Conservation (phyloP, 2,888 invertebrate species). For the Eupithecia dodoneata region DNA sequence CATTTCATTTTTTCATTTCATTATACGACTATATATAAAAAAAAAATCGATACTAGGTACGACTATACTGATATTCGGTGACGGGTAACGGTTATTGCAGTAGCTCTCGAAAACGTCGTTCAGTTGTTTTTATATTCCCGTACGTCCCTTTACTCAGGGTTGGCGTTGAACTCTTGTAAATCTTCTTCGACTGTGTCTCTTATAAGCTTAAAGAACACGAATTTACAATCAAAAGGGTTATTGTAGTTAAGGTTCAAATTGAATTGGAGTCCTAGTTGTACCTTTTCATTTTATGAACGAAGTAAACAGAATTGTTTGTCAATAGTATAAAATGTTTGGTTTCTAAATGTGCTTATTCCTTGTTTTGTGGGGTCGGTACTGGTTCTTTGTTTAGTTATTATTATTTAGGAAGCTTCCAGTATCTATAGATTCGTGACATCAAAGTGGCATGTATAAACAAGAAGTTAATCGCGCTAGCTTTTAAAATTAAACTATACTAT, state of each 20-base stretch:
- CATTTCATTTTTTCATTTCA: too few species aligned
- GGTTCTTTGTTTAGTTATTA: not conserved
- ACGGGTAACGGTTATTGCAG: not conserved
- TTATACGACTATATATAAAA: not conserved
- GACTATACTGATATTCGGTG: too few species aligned
- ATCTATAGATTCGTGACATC: too few species aligned
- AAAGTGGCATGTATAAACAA: too few species aligned
- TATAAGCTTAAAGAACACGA: constrained; percentile 52
- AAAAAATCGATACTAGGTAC: too few species aligned
- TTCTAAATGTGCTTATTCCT: not conserved
- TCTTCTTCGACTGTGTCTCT: constrained; percentile 58
- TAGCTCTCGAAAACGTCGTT: constrained; percentile 22
- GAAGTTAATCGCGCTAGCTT: too few species aligned
- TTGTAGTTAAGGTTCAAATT: not conserved
- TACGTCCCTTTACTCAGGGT: constrained; percentile 37
- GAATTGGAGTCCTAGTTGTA: constrained; percentile 5
- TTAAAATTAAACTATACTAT: too few species aligned
- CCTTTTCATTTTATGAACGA: not conserved
- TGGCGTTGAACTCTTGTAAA: constrained; percentile 59
- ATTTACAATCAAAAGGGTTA: constrained; percentile 41
- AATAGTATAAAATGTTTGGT: not conserved
- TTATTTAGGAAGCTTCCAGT: too few species aligned
- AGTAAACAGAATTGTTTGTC: not conserved
- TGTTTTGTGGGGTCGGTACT: not conserved
- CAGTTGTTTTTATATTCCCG: constrained; percentile 29